Conservation (phyloP, 2,797 vertebrate species). For the Centroberyx gerrardi region DNA sequence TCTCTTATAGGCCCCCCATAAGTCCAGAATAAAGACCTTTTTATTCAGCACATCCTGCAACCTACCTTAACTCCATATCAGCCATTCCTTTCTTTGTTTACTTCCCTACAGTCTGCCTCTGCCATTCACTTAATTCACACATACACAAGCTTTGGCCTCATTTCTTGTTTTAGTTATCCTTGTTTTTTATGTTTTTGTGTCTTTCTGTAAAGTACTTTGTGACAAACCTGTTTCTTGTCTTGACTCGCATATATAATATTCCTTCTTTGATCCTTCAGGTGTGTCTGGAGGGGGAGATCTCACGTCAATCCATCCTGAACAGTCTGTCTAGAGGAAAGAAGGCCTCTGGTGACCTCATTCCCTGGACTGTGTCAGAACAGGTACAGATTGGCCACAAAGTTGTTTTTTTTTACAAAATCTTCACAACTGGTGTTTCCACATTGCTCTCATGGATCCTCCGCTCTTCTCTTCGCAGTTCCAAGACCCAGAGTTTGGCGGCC, state of each 20-base stretch:
- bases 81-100: too few species aligned
- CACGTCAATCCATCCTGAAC: conserved; percentile 94
- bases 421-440: neutral
- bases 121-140: too few species aligned
- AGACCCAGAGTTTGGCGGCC: conserved; percentile 93
- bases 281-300: conserved; percentile 97
- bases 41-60: too few species aligned
- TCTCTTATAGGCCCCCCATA: too few species aligned
- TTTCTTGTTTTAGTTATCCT: neutral
- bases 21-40: too few species aligned
- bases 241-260: neutral
- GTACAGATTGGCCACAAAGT: conserved; percentile 71
- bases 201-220: neutral
- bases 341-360: conserved; percentile 97
- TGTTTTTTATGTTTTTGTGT: too few species aligned
- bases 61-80: too few species aligned
- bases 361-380: conserved; percentile 98
- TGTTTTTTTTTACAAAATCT: neutral
- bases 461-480: conserved; percentile 88
- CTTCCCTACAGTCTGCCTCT: too few species aligned
- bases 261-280: conserved; percentile 83
- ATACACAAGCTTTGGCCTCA: too few species aligned
- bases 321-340: conserved; percentile 99
- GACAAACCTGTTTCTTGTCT: neutral
- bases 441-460: neutral